Percentiles rank a stretch among this genome's conserved stretches.
Conservation (phyloP, 2,113 vertebrate species). For the Penelope pileata region DNA sequence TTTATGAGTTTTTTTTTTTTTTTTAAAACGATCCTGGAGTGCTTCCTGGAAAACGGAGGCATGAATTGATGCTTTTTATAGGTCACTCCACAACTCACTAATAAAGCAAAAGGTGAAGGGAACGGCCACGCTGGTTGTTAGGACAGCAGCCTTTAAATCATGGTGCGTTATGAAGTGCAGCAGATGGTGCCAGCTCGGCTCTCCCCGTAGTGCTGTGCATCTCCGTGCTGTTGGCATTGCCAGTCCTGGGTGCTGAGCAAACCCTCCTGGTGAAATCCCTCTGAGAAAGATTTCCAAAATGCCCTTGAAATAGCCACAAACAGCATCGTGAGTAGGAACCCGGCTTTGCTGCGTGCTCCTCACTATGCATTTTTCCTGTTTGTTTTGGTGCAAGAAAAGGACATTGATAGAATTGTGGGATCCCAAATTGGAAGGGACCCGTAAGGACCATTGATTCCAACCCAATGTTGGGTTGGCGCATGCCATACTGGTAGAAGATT, state of each 20-base stretch:
- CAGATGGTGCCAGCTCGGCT: background rate
- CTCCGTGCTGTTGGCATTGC: background rate
- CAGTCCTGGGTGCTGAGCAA: background rate
- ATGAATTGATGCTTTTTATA: background rate
- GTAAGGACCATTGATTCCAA: too few species aligned
- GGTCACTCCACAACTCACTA: rapidly evolving
- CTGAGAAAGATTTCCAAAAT: background rate
- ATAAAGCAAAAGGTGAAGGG: background rate
- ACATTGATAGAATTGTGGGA: too few species aligned
- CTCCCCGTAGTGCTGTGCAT: background rate
- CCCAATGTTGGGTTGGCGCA: conserved; percentile 47
- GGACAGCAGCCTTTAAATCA: background rate
- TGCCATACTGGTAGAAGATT: background rate
- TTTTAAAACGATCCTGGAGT: background rate
- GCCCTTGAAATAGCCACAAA: rapidly evolving
- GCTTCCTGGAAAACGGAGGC: background rate
- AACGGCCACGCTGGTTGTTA: rapidly evolving
- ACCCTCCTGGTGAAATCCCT: background rate
- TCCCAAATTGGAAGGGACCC: too few species aligned
- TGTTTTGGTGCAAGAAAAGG: conserved; percentile 40
- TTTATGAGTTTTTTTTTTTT: background rate
- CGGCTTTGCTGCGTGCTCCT: rapidly evolving
- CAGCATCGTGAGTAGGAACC: background rate
- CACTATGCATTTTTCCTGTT: rapidly evolving
- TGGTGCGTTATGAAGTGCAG: background rate